These are phyloP conservation scores for Leucophenga maculata DNA, from an alignment of 2,888 invertebrate genomes.

Conservation along the genomic window DNA sequence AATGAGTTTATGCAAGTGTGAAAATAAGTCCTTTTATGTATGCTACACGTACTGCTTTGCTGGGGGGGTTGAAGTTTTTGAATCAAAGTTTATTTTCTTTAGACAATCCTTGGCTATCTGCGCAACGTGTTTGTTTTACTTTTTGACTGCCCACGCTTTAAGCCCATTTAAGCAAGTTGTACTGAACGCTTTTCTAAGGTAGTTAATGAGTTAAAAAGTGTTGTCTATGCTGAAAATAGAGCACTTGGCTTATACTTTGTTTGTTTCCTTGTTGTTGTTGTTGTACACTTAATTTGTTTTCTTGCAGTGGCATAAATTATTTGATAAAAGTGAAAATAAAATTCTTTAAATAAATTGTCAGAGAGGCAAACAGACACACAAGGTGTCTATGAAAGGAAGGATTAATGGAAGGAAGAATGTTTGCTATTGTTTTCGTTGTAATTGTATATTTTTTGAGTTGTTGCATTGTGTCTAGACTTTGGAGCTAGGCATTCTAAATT, in stretches of 20 bases:
- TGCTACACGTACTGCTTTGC: background rate
- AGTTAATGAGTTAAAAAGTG: constrained; percentile 61
- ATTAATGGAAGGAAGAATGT: no score
- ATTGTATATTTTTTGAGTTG: constrained; percentile 4
- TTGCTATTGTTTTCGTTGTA: background rate
- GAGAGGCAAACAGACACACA: background rate
- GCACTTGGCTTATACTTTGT: constrained; percentile 54
- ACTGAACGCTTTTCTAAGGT: constrained; percentile 7
- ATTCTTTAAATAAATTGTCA: constrained; percentile 23
- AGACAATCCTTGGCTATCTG: background rate
- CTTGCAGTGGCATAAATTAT: constrained; percentile 59
- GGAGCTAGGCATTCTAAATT: no score
- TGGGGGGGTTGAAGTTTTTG: background rate
- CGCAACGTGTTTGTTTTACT: background rate
- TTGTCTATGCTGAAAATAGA: constrained; percentile 14
- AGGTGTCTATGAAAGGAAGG: background rate
- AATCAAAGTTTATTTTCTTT: constrained; percentile 22
- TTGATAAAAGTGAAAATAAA: constrained; percentile 53
- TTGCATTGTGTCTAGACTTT: background rate
- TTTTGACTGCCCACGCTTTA: background rate
- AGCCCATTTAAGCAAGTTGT: constrained; percentile 24
- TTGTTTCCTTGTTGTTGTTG: constrained; percentile 27
- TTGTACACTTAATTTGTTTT: constrained; percentile 58
- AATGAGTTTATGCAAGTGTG: constrained; percentile 66
- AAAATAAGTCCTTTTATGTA: constrained; percentile 64